Base-by-base conservation (phyloP, 2,888 invertebrate species). In the Noctua comes region DNA sequence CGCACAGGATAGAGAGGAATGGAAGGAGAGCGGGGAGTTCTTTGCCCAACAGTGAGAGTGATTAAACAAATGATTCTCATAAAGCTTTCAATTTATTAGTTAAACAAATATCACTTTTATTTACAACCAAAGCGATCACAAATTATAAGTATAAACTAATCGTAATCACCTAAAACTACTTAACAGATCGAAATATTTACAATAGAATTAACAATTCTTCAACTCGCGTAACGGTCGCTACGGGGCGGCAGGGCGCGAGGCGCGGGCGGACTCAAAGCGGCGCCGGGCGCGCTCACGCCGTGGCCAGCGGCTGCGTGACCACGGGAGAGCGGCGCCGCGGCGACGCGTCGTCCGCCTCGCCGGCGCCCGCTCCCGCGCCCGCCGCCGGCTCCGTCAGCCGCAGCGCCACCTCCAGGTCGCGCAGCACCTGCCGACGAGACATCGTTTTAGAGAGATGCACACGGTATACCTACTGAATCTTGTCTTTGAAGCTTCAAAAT, bases 371-470 rank as follows among this genome's bases (percentile, higher is more conserved):
- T 48, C 57, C n/a, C 51, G 24, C 73, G 11, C 59, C 74, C 18
- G 97, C 80, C 97, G 96, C 97, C 86, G 92, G 92, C 84, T 92
- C 91, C 84, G 97, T 97, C 89, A 98, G 96, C 71, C 97, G 97
- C 90, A 99, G 97, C 92, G 99, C 99, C 94, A 98, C 97, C 94
- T 99, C 99, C 93, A 99, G 97, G 97, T 99, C 99, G 91, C 98
- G 98, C 92, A 99, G 97, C 92, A 99, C 98, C 95, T 95, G 94
- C 68, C 65, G 27, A 68, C n/a, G 4, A 0, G 48, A 36, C 62
- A 51, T 51, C 5, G 31, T 11, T 2, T 69, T 40, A 46, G 24
- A 70, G 10, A 27, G n/a, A 36, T 36, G 46, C 24, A 51, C 68
- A 21, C 21, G 13, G 46, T 13, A 13, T 68, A 31, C 27, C 27